phyloP scores from a whole-genome alignment of 2,113 vertebrate genomes.

The Trichomycterus rosablanca region DNA sequence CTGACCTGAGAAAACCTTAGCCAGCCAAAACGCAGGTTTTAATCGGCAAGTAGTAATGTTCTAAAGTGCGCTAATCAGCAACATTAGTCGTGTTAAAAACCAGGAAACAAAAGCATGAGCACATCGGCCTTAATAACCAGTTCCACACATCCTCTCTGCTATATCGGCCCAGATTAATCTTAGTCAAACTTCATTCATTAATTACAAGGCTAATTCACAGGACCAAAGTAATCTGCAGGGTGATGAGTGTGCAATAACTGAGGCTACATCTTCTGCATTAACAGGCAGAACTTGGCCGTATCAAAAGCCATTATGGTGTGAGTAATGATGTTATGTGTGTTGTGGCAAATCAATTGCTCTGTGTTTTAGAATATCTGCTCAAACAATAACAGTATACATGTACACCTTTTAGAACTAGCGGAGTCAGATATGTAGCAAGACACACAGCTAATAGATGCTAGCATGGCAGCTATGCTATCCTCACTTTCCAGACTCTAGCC shows the following conservation, averaged over 20 bases:
- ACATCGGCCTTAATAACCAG: too few relatives aligned
- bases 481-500: too few relatives aligned
- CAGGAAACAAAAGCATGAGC: background rate
- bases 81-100: slow-evolving; percentile 3
- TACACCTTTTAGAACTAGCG: too few relatives aligned
- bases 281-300: slow-evolving; percentile 25
- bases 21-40: background rate
- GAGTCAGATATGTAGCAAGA: too few relatives aligned
- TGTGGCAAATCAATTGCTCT: too few relatives aligned
- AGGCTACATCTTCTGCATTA: slow-evolving; percentile 23
- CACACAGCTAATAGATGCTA: too few relatives aligned
- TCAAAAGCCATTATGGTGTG: slow-evolving; percentile 20
- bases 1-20: background rate
- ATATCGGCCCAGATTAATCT: slow-evolving; percentile 17
- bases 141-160: background rate
- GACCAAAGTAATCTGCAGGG: slow-evolving; percentile 29
- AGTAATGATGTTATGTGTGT: too few relatives aligned
- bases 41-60: background rate
- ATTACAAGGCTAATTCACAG: slow-evolving; percentile 33
- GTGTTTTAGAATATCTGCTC: slow-evolving; percentile 9
- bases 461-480: too few relatives aligned
- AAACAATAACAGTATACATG: slow-evolving; percentile 13
- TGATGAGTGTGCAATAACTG: slow-evolving; percentile 30
- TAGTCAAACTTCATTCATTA: slow-evolving; percentile 32
- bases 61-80: background rate